These are phyloP conservation scores for Fundulus diaphanus DNA, from an alignment of 2,797 vertebrate genomes.

Conservation along the genomic window DNA sequence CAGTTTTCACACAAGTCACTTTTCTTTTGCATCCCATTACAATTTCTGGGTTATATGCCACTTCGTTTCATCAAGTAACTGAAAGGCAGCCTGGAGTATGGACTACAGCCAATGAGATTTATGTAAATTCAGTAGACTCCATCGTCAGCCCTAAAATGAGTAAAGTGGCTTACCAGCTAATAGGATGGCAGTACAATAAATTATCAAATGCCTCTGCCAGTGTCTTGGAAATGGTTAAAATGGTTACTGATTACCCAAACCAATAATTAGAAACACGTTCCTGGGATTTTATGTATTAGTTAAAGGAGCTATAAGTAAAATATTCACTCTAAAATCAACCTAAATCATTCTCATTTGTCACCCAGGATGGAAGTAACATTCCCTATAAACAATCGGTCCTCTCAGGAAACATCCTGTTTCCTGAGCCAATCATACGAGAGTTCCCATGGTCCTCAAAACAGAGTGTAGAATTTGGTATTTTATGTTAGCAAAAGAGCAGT, in stretches of 20 bases:
- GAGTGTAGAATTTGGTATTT: too few species aligned
- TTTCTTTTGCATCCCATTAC: slow-evolving; percentile 16
- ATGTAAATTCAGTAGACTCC: neutral
- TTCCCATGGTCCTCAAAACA: too few species aligned
- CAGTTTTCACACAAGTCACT: slow-evolving; percentile 17
- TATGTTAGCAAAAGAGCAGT: too few species aligned
- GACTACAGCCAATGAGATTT: neutral
- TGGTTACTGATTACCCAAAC: neutral
- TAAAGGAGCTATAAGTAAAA: too few species aligned
- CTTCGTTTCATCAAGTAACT: slow-evolving; percentile 10
- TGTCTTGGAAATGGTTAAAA: neutral
- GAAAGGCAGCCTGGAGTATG: neutral
- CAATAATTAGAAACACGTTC: neutral
- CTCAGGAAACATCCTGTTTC: too few species aligned
- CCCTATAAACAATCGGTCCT: too few species aligned
- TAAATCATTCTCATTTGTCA: too few species aligned
- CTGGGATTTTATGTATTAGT: neutral
- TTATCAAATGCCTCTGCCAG: neutral
- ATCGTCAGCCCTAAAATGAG: neutral
- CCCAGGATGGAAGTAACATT: too few species aligned
- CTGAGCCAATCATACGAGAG: too few species aligned
- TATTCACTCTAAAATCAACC: too few species aligned
- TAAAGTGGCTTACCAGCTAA: neutral
- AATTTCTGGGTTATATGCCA: slow-evolving; percentile 29
- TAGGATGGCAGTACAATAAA: neutral